Evolutionary conservation across 2,797 vertebrate species (phyloP), one percentile per base, ranked within the genome.

Genomic region (Esox masquinongy): DNA sequence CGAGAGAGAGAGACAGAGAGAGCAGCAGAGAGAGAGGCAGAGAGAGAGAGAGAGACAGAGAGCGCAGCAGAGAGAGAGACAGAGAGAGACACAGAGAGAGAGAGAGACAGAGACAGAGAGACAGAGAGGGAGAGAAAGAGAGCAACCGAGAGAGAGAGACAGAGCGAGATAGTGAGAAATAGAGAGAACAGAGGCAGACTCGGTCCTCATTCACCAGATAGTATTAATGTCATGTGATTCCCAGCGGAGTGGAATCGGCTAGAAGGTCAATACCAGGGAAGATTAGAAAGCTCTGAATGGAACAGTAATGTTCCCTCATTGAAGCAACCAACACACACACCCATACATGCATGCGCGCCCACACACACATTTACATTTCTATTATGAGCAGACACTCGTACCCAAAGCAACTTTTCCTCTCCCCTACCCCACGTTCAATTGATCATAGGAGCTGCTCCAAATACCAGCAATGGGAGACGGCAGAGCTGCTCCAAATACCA

Each of bases 141-240:
- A 16, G 31, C 15, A 5, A 24, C 3, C 12, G 31, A 64, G 64
- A 22, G 5, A 34, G 19, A 17, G 34, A 16, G 50, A 50, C 29
- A 29, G 19, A 53, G 5, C 72, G 63, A 72, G 51, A 70, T 3
- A 24, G 15, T 51, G 70, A 14, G 29, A 59, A 12, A 72, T 8
- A 31, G 22, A 61, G 51, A 17, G 22, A 14, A 72, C 14, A 22
- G n/a, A 19, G 29, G n/a, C 0, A 15, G 26, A 34, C 49, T 29
- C n/a, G n/a, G 31, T 34, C 66, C 26, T 66, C 68, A 26, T 19
- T 64, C 61, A 72, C 56, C 29, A 31, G 43, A 26, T 43, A 5
- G 51, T 63, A 39, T n/a, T 77, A 66, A 80, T 76, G 68, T 61
- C 51, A 36, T 68, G 31, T 19, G 19, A 39, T 39, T 36, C 31